Evolutionary conservation across 2,113 vertebrate genomes (phyloP).

Genomic region (Dryoscopus gambensis): DNA sequence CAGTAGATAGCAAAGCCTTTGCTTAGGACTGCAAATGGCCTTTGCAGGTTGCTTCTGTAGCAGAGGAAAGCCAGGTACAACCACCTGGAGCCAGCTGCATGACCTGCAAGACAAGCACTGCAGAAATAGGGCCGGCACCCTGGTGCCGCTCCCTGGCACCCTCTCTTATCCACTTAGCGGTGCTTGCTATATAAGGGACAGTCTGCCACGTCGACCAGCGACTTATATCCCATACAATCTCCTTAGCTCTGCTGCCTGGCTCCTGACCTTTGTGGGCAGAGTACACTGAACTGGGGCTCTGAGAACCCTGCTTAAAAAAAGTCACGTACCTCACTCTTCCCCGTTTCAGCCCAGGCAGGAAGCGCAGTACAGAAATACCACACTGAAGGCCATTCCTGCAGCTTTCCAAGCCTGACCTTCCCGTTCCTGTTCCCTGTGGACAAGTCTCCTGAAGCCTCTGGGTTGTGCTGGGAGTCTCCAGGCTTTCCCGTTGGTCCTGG

Average conservation of each 20-base stretch:
- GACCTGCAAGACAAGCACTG: background rate
- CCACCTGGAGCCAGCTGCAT: background rate
- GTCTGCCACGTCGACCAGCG: background rate
- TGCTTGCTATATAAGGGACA: slow-evolving; percentile 10
- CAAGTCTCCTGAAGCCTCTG: background rate
- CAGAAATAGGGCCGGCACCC: background rate
- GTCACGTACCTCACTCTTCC: background rate
- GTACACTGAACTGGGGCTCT: fast-evolving
- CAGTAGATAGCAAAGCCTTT: background rate
- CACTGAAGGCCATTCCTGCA: background rate
- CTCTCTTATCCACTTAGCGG: background rate
- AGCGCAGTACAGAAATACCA: background rate
- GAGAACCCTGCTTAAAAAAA: background rate
- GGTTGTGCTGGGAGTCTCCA: background rate
- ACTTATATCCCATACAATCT: background rate
- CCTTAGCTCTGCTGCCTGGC: slow-evolving; percentile 17
- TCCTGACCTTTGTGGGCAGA: background rate
- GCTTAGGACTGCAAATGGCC: background rate
- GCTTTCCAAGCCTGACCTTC: background rate
- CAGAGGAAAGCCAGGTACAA: background rate
- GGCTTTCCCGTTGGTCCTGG: fast-evolving
- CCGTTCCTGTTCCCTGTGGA: background rate
- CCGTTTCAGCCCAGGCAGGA: background rate
- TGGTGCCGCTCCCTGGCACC: background rate
- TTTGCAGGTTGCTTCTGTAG: background rate